A percentile compares a stretch with the other conserved stretches of the same genome.
phyloP scores from a whole-genome alignment of 1,140 invertebrate genomes.

The Stenopsyche tienmushanensis region DNA sequence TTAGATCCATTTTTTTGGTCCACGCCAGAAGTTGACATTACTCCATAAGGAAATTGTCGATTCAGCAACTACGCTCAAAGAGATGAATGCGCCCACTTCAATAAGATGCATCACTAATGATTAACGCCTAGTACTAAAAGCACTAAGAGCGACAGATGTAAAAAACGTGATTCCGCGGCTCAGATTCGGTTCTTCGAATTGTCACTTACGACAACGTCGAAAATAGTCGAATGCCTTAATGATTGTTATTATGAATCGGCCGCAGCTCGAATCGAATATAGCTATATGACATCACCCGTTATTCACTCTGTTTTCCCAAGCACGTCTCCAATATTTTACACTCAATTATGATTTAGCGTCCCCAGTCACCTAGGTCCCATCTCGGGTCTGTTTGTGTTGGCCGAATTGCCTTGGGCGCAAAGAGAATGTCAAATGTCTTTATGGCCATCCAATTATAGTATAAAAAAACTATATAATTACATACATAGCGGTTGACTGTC shows the following conservation, averaged over 20 bases:
- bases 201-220: not conserved
- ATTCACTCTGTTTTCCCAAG: conserved; percentile 19
- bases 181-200: conserved; percentile 11
- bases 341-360: conserved; percentile 32
- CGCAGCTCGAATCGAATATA: conserved; percentile 16
- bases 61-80: no score
- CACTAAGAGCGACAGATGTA: no score
- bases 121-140: no score
- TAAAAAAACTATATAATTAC: conserved; percentile 33
- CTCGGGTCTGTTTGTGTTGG: not conserved
- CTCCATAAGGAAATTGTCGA: no score
- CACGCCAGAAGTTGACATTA: no score
- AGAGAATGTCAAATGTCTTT: conserved; percentile 41
- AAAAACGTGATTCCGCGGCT: not conserved
- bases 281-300: conserved; percentile 26
- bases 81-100: no score
- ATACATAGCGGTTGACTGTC: conserved; percentile 22
- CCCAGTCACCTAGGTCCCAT: not conserved
- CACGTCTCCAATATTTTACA: conserved; percentile 29
- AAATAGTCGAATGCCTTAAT: conserved; percentile 8
- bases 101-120: no score
- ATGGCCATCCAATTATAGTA: conserved; percentile 38
- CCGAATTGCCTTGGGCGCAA: conserved; percentile 24
- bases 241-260: conserved; percentile 23
- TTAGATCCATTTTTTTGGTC: no score